These are phyloP conservation scores for Drusus annulatus DNA, from an alignment of 1,140 invertebrate genomes.

Conservation along the genomic window DNA sequence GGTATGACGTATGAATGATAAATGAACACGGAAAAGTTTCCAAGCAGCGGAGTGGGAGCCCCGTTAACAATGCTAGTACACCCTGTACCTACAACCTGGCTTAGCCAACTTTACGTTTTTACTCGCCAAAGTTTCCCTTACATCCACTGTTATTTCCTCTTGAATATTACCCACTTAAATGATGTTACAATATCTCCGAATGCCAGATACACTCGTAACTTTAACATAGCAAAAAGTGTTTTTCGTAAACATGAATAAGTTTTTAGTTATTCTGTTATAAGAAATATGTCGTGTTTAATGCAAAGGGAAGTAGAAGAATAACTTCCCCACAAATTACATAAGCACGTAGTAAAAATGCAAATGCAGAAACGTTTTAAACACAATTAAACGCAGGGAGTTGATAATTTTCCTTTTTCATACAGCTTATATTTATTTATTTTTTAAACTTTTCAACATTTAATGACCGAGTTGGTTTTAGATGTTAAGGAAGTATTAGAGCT, in stretches of 20 bases:
- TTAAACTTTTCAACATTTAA: too few relatives aligned
- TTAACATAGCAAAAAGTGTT: constrained; percentile 1
- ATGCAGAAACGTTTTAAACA: too few relatives aligned
- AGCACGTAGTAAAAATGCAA: too few relatives aligned
- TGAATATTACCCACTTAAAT: constrained; percentile 39
- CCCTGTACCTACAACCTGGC: constrained; percentile 38
- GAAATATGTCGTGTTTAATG: background rate
- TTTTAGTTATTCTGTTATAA: background rate
- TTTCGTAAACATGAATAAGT: background rate
- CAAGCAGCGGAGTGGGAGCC: background rate
- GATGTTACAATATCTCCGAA: constrained; percentile 36
- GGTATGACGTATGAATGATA: constrained; percentile 58
- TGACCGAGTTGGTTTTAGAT: too few relatives aligned
- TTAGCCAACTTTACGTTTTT: constrained; percentile 46
- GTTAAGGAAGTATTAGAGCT: too few relatives aligned
- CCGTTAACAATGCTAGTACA: constrained; percentile 46
- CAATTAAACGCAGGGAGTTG: too few relatives aligned
- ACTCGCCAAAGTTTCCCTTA: constrained; percentile 39
- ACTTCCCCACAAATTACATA: too few relatives aligned
- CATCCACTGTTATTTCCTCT: constrained; percentile 44
- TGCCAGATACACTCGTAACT: constrained; percentile 14
- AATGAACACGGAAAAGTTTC: constrained; percentile 54
- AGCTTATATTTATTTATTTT: too few relatives aligned
- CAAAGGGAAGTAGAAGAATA: too few relatives aligned
- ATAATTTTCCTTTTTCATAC: too few relatives aligned